Evolutionary conservation across 2,888 invertebrate genomes (phyloP).

Genomic region (Apomyelois bistriatella): DNA sequence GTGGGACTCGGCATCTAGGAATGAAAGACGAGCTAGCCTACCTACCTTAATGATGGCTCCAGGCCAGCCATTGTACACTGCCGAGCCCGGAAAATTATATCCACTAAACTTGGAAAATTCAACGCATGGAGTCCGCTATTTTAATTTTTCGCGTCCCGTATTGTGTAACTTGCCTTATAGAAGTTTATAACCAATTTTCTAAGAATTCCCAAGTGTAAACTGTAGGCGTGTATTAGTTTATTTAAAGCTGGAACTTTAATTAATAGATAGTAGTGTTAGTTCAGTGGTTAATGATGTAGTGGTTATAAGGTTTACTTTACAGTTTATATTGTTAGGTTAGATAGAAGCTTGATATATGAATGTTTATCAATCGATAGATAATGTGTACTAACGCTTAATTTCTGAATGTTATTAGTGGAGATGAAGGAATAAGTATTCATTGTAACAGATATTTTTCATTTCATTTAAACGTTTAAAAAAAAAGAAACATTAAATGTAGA

Average conservation of each 20-base stretch:
- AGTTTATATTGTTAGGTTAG: not conserved
- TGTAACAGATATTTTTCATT: no score
- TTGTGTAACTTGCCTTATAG: constrained; percentile 21
- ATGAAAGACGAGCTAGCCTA: constrained; percentile 43
- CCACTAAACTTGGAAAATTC: constrained; percentile 52
- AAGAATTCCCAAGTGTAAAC: constrained; percentile 1
- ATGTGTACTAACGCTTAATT: not conserved
- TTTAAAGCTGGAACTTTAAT: not conserved
- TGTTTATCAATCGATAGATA: not conserved
- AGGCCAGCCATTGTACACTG: constrained; percentile 56
- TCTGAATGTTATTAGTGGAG: no score
- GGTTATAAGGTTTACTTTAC: not conserved
- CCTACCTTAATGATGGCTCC: constrained; percentile 61
- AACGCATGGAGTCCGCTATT: constrained; percentile 30
- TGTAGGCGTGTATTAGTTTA: not conserved
- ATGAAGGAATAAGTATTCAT: no score
- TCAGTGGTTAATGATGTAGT: not conserved
- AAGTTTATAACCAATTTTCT: constrained; percentile 18
- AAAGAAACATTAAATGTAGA: no score
- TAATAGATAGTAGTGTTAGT: not conserved
- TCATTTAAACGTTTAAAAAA: no score
- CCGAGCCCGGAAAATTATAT: constrained; percentile 68
- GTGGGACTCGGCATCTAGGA: constrained; percentile 25
- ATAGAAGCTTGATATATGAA: not conserved
- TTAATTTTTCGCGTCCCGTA: constrained; percentile 30